These are phyloP conservation scores for Ochotona princeps DNA, from an alignment of 2,113 vertebrate species.

Conservation along the genomic window DNA sequence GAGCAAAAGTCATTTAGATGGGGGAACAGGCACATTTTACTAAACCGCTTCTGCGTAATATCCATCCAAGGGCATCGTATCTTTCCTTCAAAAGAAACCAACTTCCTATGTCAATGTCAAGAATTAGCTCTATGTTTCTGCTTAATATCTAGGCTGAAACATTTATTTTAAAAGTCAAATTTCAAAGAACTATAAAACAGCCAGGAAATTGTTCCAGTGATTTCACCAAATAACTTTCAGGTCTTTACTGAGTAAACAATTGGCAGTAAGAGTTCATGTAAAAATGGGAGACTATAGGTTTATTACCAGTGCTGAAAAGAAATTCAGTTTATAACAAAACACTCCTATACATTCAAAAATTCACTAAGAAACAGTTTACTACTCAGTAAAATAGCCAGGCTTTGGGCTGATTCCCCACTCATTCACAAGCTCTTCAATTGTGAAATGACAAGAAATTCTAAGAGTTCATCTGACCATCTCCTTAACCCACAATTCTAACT, in stretches of 20 bases:
- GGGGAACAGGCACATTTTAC: neutral
- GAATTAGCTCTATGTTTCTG: conserved; percentile 10
- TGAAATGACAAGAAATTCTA: neutral
- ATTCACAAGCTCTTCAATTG: neutral
- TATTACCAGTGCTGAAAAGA: neutral
- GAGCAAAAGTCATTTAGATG: neutral
- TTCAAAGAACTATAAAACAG: conserved; percentile 41
- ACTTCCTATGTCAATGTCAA: neutral
- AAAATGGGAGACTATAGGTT: neutral
- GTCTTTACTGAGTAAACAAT: conserved; percentile 24
- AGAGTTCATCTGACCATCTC: neutral
- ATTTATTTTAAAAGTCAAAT: conserved; percentile 19
- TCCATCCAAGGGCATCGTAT: neutral
- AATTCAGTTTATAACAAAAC: neutral
- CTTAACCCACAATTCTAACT: neutral
- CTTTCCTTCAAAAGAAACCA: neutral
- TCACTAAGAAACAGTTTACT: neutral
- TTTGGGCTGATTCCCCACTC: neutral
- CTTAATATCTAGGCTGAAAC: neutral
- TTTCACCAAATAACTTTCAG: conserved; percentile 1
- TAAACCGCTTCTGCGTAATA: neutral
- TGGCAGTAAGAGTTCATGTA: neutral
- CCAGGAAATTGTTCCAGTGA: neutral
- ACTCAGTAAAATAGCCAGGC: neutral
- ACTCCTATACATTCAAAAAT: neutral